Percentiles rank a stretch among this genome's conserved stretches.
Conservation (phyloP, 1,140 invertebrate species). For the Scaptomyza graminum region DNA sequence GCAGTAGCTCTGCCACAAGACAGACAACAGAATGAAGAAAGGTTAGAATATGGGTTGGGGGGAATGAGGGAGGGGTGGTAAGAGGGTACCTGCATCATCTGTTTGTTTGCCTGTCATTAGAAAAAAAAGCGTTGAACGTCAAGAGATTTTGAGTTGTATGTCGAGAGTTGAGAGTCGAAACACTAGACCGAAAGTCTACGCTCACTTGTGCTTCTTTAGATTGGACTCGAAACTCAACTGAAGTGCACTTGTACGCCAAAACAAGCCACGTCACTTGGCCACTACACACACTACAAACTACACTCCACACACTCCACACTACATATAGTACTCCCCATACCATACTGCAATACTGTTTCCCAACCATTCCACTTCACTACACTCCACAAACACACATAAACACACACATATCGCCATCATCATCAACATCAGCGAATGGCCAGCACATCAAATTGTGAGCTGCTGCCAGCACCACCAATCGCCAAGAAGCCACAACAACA, state of each 20-base stretch:
- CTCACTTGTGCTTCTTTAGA: slow-evolving; percentile 80
- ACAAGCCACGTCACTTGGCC: slow-evolving; percentile 79
- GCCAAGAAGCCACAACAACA: slow-evolving; percentile 62
- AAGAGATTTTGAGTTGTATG: slow-evolving; percentile 38
- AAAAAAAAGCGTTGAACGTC: slow-evolving; percentile 63
- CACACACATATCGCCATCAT: slow-evolving; percentile 31
- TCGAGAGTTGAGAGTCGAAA: slow-evolving; percentile 57
- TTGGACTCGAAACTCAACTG: slow-evolving; percentile 79
- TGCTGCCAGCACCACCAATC: slow-evolving; percentile 51
- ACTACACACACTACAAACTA: slow-evolving; percentile 57
- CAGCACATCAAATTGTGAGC: slow-evolving; percentile 65
- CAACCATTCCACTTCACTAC: slow-evolving; percentile 53
- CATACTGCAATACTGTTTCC: slow-evolving; percentile 9
- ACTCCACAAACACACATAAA: slow-evolving; percentile 16
- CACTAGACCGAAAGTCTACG: slow-evolving; percentile 80
- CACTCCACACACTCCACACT: slow-evolving; percentile 39
- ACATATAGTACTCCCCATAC: slow-evolving; percentile 26
- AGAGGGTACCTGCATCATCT: slow-evolving; percentile 53
- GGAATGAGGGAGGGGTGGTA: background rate
- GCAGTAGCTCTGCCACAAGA: slow-evolving; percentile 36
- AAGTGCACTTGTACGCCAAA: slow-evolving; percentile 80
- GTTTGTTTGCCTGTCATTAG: slow-evolving; percentile 81
- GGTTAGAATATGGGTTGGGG: background rate
- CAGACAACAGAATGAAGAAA: slow-evolving; percentile 17
- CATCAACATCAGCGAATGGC: slow-evolving; percentile 53